Conservation (phyloP, 2,797 vertebrate species). For the Phylloscopus collybita region DNA sequence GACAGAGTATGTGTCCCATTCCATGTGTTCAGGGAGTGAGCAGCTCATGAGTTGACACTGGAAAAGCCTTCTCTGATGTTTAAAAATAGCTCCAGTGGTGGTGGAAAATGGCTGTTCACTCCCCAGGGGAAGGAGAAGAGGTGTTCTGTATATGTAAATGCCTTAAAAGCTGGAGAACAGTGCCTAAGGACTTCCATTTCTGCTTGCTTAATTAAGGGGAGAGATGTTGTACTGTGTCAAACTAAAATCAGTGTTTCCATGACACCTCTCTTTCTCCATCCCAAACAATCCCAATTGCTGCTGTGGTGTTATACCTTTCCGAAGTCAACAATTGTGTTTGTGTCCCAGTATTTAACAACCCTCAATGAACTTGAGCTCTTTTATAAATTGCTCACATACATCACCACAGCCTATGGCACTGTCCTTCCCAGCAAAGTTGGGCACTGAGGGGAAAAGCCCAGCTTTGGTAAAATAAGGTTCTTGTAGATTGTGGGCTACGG, state of each 20-base stretch:
- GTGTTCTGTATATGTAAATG: neutral
- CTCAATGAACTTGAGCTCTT: neutral
- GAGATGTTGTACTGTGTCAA: neutral
- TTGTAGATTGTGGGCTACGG: neutral
- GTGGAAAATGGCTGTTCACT: neutral
- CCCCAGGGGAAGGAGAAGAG: neutral
- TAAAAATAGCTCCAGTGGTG: neutral
- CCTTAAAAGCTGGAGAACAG: neutral
- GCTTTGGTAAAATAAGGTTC: neutral
- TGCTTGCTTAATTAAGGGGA: neutral
- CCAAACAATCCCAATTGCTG: neutral
- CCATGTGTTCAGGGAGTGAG: neutral
- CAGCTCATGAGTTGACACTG: neutral
- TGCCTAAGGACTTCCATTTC: neutral
- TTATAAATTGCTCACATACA: neutral
- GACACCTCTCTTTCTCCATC: neutral
- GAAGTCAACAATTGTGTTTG: neutral
- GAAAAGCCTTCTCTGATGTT: neutral
- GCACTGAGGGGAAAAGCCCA: neutral
- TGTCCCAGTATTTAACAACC: neutral
- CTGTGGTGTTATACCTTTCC: neutral
- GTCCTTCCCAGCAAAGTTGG: neutral
- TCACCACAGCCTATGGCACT: accelerated
- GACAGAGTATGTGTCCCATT: neutral
- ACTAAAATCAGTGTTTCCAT: neutral